These are phyloP conservation scores for Xanthorhoe designata DNA, from an alignment of 2,888 invertebrate genomes.

Conservation along the genomic window DNA sequence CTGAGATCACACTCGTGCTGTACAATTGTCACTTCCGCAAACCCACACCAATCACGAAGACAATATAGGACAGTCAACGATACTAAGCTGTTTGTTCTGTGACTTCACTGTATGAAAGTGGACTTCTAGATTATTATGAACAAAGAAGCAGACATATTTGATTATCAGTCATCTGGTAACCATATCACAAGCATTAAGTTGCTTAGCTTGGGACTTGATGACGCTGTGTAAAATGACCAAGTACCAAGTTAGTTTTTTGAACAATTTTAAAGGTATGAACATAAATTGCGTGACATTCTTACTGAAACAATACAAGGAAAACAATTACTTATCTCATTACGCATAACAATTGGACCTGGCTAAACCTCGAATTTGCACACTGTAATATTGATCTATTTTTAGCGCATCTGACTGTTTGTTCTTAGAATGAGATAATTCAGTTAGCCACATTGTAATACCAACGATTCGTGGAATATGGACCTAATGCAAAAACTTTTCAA, in stretches of 20 bases:
- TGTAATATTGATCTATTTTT: slow-evolving; percentile 51
- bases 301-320: not conserved
- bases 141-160: not conserved
- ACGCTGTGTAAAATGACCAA: too few species aligned
- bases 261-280: too few species aligned
- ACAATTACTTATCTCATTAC: not conserved
- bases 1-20: slow-evolving; percentile 66
- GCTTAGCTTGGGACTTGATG: too few species aligned
- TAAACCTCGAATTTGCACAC: slow-evolving; percentile 7
- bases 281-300: too few species aligned
- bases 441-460: slow-evolving; percentile 52
- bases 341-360: not conserved
- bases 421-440: slow-evolving; percentile 57
- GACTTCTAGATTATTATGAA: slow-evolving; percentile 39
- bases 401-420: slow-evolving; percentile 48
- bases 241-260: too few species aligned
- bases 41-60: slow-evolving; percentile 56
- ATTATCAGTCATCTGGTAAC: not conserved
- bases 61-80: slow-evolving; percentile 31
- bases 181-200: not conserved
- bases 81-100: slow-evolving; percentile 25
- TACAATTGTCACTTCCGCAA: slow-evolving; percentile 76
- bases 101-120: slow-evolving; percentile 37
- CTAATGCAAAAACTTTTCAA: slow-evolving; percentile 76
- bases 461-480: slow-evolving; percentile 52